A percentile compares a stretch with the other conserved stretches of the same genome.
Conservation (phyloP, 1,140 invertebrate species). For the Asobara japonica region DNA sequence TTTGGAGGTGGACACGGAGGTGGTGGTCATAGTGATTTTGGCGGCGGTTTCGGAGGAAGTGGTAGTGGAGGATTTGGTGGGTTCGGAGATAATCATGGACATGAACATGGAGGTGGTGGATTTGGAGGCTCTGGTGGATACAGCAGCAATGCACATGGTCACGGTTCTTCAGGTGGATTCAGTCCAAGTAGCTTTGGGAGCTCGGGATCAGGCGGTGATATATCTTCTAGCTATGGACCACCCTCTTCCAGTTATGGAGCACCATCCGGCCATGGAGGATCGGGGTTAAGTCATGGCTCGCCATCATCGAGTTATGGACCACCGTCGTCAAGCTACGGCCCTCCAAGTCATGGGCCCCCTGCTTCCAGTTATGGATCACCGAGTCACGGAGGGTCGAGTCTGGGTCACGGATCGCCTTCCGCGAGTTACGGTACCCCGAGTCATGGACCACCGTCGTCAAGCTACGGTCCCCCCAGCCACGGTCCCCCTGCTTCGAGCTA, state of each 20-base stretch:
- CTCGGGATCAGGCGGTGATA: neutral
- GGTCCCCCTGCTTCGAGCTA: slow-evolving; percentile 9
- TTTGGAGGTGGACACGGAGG: slow-evolving; percentile 32
- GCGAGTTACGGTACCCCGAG: no score
- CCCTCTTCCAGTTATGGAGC: slow-evolving; percentile 13
- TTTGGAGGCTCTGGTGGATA: slow-evolving; percentile 26
- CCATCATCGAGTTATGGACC: neutral
- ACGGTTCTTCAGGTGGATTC: slow-evolving; percentile 21
- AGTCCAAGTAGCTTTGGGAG: neutral
- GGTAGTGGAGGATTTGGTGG: slow-evolving; percentile 33
- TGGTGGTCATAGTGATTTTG: slow-evolving; percentile 40
- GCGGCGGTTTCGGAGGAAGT: slow-evolving; percentile 27
- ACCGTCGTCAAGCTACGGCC: neutral
- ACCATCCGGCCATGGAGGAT: neutral
- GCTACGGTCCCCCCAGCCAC: neutral
- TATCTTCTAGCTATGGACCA: slow-evolving; percentile 1
- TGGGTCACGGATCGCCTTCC: neutral
- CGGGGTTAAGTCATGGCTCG: neutral
- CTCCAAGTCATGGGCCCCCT: slow-evolving; percentile 11
- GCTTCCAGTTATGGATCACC: slow-evolving; percentile 2
- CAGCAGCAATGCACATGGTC: neutral
- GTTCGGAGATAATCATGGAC: slow-evolving; percentile 31
- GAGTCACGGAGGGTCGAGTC: neutral
- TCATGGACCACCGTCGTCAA: neutral
- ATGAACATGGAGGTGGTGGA: slow-evolving; percentile 27